Evolutionary conservation across 2,888 invertebrate genomes (phyloP), one percentile per base, ranked within the genome.

Genomic region (Diloba caeruleocephala): DNA sequence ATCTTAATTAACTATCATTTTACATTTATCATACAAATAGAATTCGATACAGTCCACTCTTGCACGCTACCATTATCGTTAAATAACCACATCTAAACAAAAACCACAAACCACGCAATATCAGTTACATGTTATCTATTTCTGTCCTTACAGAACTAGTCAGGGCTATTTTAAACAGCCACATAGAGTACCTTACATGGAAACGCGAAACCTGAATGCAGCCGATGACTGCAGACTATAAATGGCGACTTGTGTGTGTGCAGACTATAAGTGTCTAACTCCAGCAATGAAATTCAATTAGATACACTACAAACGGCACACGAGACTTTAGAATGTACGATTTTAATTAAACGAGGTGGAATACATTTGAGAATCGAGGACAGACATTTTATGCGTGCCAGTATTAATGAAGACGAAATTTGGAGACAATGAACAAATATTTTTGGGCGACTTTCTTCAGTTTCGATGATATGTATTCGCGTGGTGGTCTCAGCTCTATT

Each of bases 151-250:
- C n/a, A 66, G 26, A 54, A 49, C 44, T 46, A 52, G 50, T 52
- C 39, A 37, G 34, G 54, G 52, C 38, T 76, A 76, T 76, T 71
- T 76, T 62, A 53, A 74, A 42, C 21, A 21, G 53, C 52, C 46
- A 43, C 49, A 49, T 17, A 46, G 55, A 52, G 7, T 21, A 28
- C 70, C 68, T 41, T 70, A 72, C 38, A 71, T 56, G 65, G 71
- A 49, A 51, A 51, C 51, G 15, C 31, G 52, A 58, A 50, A 60
- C 61, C 32, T 51, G 59, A 52, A 49, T 55, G 53, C 44, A 37
- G 45, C 41, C 58, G 56, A 68, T 71, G 72, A 71, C 76, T 65
- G 54, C 63, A 68, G n/a, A 23, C 66, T 73, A 77, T 72, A 76
- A 72, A 74, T 37, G 74, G 72, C 57, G 51, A 60, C 71, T 57